These are phyloP conservation scores for Anhinga rufa DNA, from an alignment of 2,113 vertebrate species.

Conservation along the genomic window DNA sequence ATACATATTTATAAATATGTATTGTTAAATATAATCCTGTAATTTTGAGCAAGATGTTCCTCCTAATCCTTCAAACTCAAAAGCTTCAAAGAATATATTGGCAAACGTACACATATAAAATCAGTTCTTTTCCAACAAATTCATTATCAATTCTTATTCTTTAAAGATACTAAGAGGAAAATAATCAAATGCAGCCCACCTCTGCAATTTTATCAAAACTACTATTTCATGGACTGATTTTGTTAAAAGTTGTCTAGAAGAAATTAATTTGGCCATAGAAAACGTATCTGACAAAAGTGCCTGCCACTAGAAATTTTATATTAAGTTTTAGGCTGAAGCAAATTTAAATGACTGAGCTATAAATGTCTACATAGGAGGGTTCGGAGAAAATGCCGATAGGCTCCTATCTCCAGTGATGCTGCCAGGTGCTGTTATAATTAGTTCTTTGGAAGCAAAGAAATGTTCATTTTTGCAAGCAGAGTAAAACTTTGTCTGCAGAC, in stretches of 20 bases:
- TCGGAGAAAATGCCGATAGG: slow-evolving; percentile 29
- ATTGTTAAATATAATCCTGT: background rate
- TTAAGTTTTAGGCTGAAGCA: background rate
- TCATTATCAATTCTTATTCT: background rate
- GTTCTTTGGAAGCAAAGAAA: background rate
- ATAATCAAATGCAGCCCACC: background rate
- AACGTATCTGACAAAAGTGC: background rate
- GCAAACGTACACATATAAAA: background rate
- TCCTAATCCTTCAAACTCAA: background rate
- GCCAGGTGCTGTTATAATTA: slow-evolving; percentile 44
- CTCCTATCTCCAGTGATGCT: background rate
- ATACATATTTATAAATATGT: background rate
- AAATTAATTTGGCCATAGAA: background rate
- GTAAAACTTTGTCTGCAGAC: background rate
- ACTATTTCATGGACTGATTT: background rate
- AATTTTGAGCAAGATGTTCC: background rate
- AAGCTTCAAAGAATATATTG: background rate
- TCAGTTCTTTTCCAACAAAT: background rate
- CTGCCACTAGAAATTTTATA: background rate
- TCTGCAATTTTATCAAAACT: background rate
- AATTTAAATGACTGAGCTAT: background rate
- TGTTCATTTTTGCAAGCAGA: slow-evolving; percentile 26
- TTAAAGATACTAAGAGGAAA: background rate
- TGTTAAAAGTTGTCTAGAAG: background rate
- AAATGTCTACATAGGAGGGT: background rate